A percentile compares a stretch with the other conserved stretches of the same genome.
Conservation (phyloP, 2,113 vertebrate species). For the Heterotilapia buettikoferi region DNA sequence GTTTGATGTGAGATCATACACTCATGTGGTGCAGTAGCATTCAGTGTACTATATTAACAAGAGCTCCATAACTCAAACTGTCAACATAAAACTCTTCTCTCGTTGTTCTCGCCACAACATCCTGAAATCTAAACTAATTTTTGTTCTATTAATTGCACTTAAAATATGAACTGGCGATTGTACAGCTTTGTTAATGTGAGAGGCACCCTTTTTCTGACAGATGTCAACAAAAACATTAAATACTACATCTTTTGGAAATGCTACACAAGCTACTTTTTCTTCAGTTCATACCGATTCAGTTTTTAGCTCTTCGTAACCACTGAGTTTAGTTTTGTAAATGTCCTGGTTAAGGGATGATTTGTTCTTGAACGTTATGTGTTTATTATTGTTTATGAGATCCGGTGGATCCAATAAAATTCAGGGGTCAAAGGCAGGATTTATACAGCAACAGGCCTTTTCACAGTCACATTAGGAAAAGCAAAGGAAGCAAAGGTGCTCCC, state of each 20-base stretch:
- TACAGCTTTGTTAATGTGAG: background rate
- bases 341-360: background rate
- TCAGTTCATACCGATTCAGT: background rate
- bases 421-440: accelerated
- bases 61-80: background rate
- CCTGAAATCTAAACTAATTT: background rate
- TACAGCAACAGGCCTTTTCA: background rate
- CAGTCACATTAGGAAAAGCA: background rate
- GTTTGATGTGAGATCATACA: background rate
- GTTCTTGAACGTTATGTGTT: background rate
- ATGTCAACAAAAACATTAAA: background rate
- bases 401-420: background rate
- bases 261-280: background rate
- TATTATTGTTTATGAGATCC: background rate
- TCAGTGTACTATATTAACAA: background rate
- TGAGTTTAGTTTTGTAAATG: background rate
- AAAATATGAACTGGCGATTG: background rate
- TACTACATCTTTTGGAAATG: background rate
- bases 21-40: background rate
- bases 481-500: background rate
- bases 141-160: slow-evolving; percentile 54
- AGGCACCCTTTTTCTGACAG: background rate
- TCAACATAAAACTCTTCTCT: background rate
- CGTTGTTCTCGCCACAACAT: background rate
- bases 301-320: background rate